phyloP scores from a whole-genome alignment of 2,113 vertebrate genomes.

The Poeciliopsis occidentalis region DNA sequence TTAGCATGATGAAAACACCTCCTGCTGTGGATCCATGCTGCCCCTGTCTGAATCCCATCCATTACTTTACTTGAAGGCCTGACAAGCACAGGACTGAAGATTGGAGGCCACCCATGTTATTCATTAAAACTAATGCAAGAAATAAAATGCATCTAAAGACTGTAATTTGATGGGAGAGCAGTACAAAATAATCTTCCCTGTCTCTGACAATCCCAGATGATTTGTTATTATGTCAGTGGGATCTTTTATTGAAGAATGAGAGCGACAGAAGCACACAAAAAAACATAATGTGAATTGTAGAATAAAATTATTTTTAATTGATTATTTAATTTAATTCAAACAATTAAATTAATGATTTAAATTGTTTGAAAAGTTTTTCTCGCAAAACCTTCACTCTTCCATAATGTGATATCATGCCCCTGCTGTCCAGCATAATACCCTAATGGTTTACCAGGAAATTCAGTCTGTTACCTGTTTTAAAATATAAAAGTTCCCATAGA shows the following conservation, averaged over 20 bases:
- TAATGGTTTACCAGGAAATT: background rate
- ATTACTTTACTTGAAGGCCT: constrained; percentile 6
- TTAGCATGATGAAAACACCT: constrained; percentile 34
- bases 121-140: constrained; percentile 13
- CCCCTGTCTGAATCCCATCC: constrained; percentile 3
- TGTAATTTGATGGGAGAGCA: background rate
- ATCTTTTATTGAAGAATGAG: background rate
- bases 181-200: background rate
- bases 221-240: background rate
- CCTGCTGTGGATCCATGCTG: constrained; percentile 13
- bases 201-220: background rate
- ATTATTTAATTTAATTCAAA: background rate
- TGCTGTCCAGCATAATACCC: constrained; percentile 6
- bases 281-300: background rate
- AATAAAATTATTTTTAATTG: background rate
- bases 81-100: background rate
- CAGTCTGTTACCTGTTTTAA: constrained; percentile 29
- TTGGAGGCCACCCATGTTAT: constrained; percentile 10
- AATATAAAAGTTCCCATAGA: constrained; percentile 3
- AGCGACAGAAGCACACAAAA: background rate
- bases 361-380: background rate
- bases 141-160: background rate
- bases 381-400: background rate
- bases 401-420: background rate
- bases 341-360: background rate